Evolutionary conservation across 2,797 vertebrate genomes (phyloP), one percentile per base, ranked within the genome.

Genomic region (Poliocrania exsul): DNA sequence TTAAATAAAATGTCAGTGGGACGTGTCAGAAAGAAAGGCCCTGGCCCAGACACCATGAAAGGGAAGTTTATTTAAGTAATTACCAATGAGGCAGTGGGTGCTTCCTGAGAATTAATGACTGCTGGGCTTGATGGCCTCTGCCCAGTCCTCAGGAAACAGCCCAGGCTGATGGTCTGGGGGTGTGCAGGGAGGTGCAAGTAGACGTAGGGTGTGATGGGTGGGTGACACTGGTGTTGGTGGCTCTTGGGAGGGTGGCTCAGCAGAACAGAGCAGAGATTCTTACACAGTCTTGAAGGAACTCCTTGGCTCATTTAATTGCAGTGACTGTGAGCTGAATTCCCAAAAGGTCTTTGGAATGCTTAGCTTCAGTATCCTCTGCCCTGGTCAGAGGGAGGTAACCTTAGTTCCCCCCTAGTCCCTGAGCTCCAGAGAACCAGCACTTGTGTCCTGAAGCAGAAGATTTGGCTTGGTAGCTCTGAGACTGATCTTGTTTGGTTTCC

Each of bases 1-100:
- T 93, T 54, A 69, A 88, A 81, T 87, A 87, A 93, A 93, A 54
- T 60, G 56, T 66, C 11, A 47, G 9, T 40, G 85, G 89, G 81
- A 91, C 11, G 2, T 91, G 88, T 47, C 90, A 46, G 92, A 69
- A 69, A 33, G 80, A 83, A 86, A 54, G 65, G 62, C 42, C 58
- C 47, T 66, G 81, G 80, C 86, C 91, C 73, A 80, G 74, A 61
- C 64, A 44, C 82, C 47, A 1, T 37, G 80, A 53, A 85, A 58
- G 54, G 93, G 92, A 97, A 94, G 92, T 96, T 96, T 90, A 58
- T 92, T 90, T 88, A 89, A 93, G 86, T 69, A 86, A 96, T 97
- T 91, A 70, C 61, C 67, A 85, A 11, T n/a, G 85, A 93, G 81
- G 74, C 85, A 29, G 60, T 60, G 70, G 80, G 72, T 86, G 89